Conservation (phyloP, 2,113 vertebrate species). For the Aldabrachelys gigantea region DNA sequence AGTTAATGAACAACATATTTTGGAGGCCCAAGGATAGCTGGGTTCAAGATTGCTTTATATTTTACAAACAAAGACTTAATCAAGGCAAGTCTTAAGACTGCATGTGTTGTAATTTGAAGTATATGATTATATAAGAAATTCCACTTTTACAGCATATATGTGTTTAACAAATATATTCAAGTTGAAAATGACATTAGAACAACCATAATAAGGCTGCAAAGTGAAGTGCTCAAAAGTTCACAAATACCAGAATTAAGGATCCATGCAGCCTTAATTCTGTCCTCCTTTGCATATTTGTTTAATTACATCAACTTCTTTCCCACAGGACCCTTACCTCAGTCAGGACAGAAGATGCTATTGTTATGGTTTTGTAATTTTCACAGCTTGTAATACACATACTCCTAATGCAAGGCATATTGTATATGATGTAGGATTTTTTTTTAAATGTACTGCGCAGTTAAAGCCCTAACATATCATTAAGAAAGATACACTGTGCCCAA, state of each 20-base stretch:
- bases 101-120: not conserved
- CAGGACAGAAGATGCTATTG: not conserved
- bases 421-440: not conserved
- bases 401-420: not conserved
- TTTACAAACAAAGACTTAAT: not conserved
- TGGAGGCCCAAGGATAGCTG: not conserved
- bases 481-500: not conserved
- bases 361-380: not conserved
- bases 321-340: not conserved
- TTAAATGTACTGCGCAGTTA: not conserved
- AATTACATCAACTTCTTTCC: not conserved
- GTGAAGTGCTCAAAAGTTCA: not conserved
- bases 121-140: not conserved
- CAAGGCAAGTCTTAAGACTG: not conserved
- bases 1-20: not conserved
- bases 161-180: not conserved
- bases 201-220: not conserved
- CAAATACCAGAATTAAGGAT: not conserved
- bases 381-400: not conserved
- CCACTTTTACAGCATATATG: not conserved
- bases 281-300: not conserved
- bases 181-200: not conserved
- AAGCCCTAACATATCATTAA: not conserved
- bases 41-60: not conserved
- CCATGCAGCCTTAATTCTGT: not conserved